Conservation (phyloP, 2,113 vertebrate species). For the Saimiri boliviensis region DNA sequence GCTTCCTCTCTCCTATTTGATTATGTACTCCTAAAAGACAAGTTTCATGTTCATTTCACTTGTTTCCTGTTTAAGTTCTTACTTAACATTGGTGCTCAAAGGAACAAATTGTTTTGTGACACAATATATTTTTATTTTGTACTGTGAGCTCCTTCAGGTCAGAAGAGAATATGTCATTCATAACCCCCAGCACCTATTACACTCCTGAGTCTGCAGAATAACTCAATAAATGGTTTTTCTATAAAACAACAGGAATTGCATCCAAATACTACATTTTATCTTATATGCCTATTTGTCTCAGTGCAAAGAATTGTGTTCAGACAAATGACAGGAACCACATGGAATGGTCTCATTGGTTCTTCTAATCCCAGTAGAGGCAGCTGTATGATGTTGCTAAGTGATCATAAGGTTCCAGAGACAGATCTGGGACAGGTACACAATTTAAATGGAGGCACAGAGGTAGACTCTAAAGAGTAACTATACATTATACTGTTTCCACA, state of each 20-base stretch:
- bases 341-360: not conserved
- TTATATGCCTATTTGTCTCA: not conserved
- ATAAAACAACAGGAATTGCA: not conserved
- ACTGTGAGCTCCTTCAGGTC: not conserved
- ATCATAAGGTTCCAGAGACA: not conserved
- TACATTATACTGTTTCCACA: not conserved
- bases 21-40: not conserved
- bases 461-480: conserved; percentile 38
- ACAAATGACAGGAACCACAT: not conserved
- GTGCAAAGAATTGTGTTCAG: not conserved
- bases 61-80: not conserved
- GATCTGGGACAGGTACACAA: not conserved
- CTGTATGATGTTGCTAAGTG: not conserved
- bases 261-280: conserved; percentile 1
- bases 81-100: not conserved
- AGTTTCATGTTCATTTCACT: not conserved
- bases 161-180: not conserved
- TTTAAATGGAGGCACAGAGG: not conserved
- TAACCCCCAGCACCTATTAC: not conserved
- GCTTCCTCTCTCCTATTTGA: not conserved
- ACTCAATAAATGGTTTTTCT: not conserved
- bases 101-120: not conserved
- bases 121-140: not conserved
- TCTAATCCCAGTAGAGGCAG: not conserved
- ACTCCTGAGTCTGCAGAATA: not conserved